These are phyloP conservation scores for Seriola aureovittata DNA, from an alignment of 2,113 vertebrate genomes.

Conservation along the genomic window DNA sequence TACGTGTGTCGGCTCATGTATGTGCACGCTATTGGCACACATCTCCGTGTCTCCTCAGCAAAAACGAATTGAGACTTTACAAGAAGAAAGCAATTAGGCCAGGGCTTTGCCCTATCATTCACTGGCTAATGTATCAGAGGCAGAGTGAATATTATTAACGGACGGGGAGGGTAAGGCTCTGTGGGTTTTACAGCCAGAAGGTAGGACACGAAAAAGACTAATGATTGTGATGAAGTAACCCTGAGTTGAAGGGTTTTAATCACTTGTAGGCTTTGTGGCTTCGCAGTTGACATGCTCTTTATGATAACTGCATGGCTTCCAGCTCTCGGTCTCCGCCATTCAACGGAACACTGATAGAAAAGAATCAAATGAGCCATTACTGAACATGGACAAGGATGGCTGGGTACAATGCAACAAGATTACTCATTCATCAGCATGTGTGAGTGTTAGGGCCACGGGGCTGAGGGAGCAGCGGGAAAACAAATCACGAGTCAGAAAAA, in stretches of 20 bases:
- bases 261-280: conserved; percentile 81
- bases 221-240: conserved; percentile 82
- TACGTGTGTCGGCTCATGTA: conserved; percentile 48
- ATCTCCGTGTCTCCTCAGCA: conserved; percentile 80
- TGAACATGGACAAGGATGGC: conserved; percentile 67
- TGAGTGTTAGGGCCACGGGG: conserved; percentile 37
- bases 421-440: conserved; percentile 63
- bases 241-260: conserved; percentile 83
- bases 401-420: conserved; percentile 61
- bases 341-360: conserved; percentile 40
- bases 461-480: conserved; percentile 35
- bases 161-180: conserved; percentile 67
- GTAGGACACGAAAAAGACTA: conserved; percentile 79
- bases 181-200: conserved; percentile 80
- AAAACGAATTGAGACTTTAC: conserved; percentile 85
- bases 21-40: conserved; percentile 58
- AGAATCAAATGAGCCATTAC: conserved; percentile 74
- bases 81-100: conserved; percentile 86
- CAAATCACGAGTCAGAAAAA: conserved; percentile 48
- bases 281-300: conserved; percentile 75
- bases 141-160: conserved; percentile 81
- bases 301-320: conserved; percentile 73
- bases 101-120: conserved; percentile 82
- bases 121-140: conserved; percentile 84
- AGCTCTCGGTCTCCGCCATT: conserved; percentile 60